Percentiles rank a stretch among this genome's conserved stretches.
Conservation (phyloP, 1,140 invertebrate species). For the Calliopsis andreniformis region DNA sequence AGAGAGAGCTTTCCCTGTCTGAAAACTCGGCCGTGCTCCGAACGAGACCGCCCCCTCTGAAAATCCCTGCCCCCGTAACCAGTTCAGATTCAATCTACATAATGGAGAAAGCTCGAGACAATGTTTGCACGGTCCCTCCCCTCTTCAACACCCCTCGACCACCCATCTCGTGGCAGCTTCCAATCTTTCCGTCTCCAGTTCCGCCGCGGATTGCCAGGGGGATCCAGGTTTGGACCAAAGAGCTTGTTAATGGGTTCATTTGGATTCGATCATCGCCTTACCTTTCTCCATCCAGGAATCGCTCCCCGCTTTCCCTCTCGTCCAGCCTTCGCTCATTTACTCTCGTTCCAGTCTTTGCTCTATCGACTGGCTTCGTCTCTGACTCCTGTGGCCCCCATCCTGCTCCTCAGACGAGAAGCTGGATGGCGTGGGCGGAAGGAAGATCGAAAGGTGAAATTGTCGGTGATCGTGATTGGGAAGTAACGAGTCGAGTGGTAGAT, state of each 20-base stretch:
- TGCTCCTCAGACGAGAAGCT: neutral
- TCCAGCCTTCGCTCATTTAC: slow-evolving; percentile 47
- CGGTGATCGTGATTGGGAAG: neutral
- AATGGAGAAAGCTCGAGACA: slow-evolving; percentile 80
- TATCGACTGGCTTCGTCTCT: slow-evolving; percentile 27
- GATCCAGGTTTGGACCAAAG: slow-evolving; percentile 71
- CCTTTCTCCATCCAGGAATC: slow-evolving; percentile 62
- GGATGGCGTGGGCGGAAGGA: neutral
- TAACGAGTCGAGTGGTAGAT: neutral
- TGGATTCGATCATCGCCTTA: slow-evolving; percentile 79
- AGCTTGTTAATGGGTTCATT: slow-evolving; percentile 80
- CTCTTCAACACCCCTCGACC: slow-evolving; percentile 22
- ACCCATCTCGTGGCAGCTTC: slow-evolving; percentile 34
- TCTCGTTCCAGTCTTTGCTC: slow-evolving; percentile 52
- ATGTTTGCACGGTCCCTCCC: slow-evolving; percentile 74
- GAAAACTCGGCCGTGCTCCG: slow-evolving; percentile 58
- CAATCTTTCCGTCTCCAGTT: slow-evolving; percentile 43
- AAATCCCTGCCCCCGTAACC: slow-evolving; percentile 70
- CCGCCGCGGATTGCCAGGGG: slow-evolving; percentile 47
- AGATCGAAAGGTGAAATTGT: neutral
- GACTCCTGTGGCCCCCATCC: neutral
- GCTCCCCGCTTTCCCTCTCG: slow-evolving; percentile 29
- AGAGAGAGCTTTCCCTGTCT: slow-evolving; percentile 34
- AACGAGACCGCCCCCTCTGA: slow-evolving; percentile 57
- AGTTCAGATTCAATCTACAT: slow-evolving; percentile 80